Percentiles rank a stretch among this genome's conserved stretches.
phyloP scores from a whole-genome alignment of 2,888 invertebrate genomes.

The Eledona agricola region DNA sequence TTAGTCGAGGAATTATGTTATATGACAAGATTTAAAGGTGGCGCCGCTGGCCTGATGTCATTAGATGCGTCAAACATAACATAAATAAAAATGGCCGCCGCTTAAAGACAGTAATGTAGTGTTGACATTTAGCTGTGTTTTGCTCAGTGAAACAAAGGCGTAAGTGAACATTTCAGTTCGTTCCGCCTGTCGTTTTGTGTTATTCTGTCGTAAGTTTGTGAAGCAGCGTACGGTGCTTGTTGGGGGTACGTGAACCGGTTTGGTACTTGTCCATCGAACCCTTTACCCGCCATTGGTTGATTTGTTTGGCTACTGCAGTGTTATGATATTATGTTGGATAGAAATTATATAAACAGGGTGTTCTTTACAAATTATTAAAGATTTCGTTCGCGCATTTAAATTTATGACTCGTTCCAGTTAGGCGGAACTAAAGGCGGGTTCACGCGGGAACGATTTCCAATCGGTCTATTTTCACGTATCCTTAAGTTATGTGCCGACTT shows the following conservation, averaged over 20 bases:
- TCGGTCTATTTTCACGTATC: background rate
- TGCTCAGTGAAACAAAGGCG: slow-evolving; percentile 7
- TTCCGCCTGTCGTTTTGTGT: background rate
- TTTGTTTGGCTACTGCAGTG: slow-evolving; percentile 30
- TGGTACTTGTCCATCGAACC: slow-evolving; percentile 36
- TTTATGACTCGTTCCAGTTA: background rate
- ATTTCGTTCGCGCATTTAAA: background rate
- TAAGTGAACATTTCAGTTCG: slow-evolving; percentile 19
- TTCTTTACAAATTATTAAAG: slow-evolving; percentile 4
- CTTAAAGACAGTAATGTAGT: slow-evolving; percentile 20
- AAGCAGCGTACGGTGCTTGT: background rate
- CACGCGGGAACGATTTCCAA: background rate
- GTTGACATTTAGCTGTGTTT: slow-evolving; percentile 29
- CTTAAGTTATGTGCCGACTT: too few relatives aligned
- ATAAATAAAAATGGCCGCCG: slow-evolving; percentile 37
- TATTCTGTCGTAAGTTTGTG: background rate
- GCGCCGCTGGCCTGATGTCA: slow-evolving; percentile 3
- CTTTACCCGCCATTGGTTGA: slow-evolving; percentile 36
- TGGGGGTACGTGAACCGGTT: too few relatives aligned
- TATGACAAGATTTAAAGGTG: background rate
- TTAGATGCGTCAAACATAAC: slow-evolving; percentile 22
- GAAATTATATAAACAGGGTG: slow-evolving; percentile 23
- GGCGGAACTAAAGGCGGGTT: slow-evolving; percentile 4
- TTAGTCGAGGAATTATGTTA: too few relatives aligned
- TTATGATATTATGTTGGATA: slow-evolving; percentile 1